A percentile compares a stretch with the other conserved stretches of the same genome.
phyloP scores from a whole-genome alignment of 2,888 invertebrate genomes.

The Terebella lapidaria region DNA sequence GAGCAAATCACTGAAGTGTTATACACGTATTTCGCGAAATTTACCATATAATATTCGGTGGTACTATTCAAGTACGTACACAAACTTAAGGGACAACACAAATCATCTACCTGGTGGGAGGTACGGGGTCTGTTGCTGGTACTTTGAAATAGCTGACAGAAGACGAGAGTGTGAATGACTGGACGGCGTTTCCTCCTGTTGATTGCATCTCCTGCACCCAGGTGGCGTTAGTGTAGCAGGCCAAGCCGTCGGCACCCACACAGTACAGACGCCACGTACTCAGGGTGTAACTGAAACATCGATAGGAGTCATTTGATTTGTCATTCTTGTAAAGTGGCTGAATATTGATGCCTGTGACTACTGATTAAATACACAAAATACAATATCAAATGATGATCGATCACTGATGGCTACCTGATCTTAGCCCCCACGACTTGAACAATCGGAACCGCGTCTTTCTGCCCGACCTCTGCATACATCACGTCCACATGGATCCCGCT shows the following conservation, averaged over 20 bases:
- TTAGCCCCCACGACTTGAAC: slow-evolving; percentile 39
- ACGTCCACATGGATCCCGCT: slow-evolving; percentile 37
- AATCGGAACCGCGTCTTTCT: slow-evolving; percentile 29
- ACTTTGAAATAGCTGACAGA: neutral
- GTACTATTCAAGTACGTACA: too few species aligned
- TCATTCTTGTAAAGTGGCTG: too few species aligned
- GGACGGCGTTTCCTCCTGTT: neutral
- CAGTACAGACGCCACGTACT: neutral
- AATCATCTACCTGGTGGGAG: neutral
- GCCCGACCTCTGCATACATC: slow-evolving; percentile 38
- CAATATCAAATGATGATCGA: too few species aligned
- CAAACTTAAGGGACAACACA: too few species aligned
- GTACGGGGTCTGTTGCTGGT: neutral
- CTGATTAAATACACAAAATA: too few species aligned
- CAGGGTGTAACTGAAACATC: neutral
- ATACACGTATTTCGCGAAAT: too few species aligned
- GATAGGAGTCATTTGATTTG: too few species aligned
- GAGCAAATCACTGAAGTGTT: too few species aligned
- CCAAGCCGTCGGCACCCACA: neutral
- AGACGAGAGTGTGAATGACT: neutral
- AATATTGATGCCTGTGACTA: too few species aligned
- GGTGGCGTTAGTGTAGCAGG: neutral
- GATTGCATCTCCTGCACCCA: neutral
- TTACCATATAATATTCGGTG: too few species aligned
- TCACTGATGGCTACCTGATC: slow-evolving; percentile 32